Evolutionary conservation across 1,140 invertebrate species (phyloP).

Genomic region (Octopus bimaculoides): DNA sequence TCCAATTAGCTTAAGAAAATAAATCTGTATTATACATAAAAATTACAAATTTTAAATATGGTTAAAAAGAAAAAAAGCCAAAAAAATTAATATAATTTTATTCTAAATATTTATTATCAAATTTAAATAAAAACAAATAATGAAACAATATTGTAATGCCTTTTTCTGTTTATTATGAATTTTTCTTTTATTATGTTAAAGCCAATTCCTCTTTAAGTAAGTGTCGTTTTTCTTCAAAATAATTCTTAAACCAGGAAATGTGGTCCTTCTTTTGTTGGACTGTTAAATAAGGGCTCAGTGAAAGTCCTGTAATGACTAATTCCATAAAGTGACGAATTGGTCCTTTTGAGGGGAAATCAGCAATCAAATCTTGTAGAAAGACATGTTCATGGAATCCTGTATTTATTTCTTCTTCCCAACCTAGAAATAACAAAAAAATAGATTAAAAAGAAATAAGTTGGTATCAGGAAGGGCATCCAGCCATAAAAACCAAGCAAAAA

Average conservation of each 20-base stretch:
- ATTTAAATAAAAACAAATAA: too few relatives aligned
- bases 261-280: constrained; percentile 86
- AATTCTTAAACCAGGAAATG: constrained; percentile 88
- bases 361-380: constrained; percentile 82
- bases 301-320: constrained; percentile 86
- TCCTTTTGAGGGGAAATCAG: constrained; percentile 80
- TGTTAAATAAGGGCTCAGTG: constrained; percentile 89
- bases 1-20: too few relatives aligned
- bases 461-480: too few relatives aligned
- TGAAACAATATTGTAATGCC: too few relatives aligned
- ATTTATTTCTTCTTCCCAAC: constrained; percentile 70
- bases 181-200: background rate
- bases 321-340: constrained; percentile 97
- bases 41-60: too few relatives aligned
- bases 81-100: too few relatives aligned
- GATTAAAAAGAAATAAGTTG: background rate
- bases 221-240: constrained; percentile 79
- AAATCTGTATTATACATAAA: too few relatives aligned
- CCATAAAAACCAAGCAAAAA: too few relatives aligned
- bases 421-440: constrained; percentile 29
- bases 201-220: constrained; percentile 64
- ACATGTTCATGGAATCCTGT: constrained; percentile 68
- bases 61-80: too few relatives aligned
- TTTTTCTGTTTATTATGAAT: too few relatives aligned
- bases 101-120: too few relatives aligned